Conservation (phyloP, 2,888 invertebrate genomes). For the Drosophila infuscata region DNA sequence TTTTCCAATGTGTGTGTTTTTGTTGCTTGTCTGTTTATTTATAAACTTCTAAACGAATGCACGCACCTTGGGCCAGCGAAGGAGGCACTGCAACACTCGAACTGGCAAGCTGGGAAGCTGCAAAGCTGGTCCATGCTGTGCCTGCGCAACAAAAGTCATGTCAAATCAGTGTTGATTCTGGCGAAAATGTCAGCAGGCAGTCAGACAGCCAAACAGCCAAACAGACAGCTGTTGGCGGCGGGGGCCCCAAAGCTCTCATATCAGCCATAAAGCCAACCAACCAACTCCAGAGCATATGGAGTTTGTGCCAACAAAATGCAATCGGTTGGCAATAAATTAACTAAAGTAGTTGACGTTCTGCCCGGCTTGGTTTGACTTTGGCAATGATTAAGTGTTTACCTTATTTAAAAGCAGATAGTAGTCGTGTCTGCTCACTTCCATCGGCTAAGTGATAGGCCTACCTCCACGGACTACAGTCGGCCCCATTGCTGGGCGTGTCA, state of each 20-base stretch:
- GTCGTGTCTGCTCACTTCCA: conserved; percentile 10
- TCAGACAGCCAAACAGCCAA: conserved; percentile 37
- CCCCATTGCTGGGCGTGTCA: conserved; percentile 39
- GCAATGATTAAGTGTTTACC: conserved; percentile 72
- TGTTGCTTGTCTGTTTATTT: conserved; percentile 62
- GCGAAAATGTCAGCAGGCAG: conserved; percentile 79
- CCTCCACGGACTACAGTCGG: background rate
- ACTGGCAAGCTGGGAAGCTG: conserved; percentile 23
- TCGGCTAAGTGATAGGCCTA: conserved; percentile 49
- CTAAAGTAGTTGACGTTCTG: conserved; percentile 72
- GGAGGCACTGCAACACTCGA: conserved; percentile 11
- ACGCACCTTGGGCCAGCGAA: conserved; percentile 63
- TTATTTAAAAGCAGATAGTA: conserved; percentile 48
- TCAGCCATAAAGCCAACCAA: conserved; percentile 33
- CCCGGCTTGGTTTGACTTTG: conserved; percentile 65
- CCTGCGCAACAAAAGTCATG: conserved; percentile 74
- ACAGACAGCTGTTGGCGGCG: conserved; percentile 16
- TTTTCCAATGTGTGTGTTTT: conserved; percentile 17
- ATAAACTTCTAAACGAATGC: conserved; percentile 80
- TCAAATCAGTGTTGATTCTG: conserved; percentile 80
- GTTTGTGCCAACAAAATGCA: conserved; percentile 48
- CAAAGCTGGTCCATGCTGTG: conserved; percentile 65
- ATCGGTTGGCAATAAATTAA: conserved; percentile 80
- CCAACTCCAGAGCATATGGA: background rate
- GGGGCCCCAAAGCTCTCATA: conserved; percentile 37